Conservation (phyloP, 2,888 invertebrate species). For the Leuctra nigra region DNA sequence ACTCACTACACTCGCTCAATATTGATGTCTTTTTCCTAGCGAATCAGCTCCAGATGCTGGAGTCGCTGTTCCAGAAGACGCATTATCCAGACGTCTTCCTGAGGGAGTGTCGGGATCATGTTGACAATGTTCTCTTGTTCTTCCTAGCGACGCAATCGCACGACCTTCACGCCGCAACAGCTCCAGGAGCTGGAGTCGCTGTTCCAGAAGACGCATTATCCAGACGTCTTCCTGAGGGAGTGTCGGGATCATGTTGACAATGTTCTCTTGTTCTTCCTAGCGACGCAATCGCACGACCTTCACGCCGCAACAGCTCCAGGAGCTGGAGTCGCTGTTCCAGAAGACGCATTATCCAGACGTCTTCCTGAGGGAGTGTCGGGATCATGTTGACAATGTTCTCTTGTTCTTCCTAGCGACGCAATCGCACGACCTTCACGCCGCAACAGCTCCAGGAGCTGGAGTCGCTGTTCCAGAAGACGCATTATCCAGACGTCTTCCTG, state of each 20-base stretch:
- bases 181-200: constrained; percentile 84
- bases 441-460: constrained; percentile 89
- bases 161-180: constrained; percentile 92
- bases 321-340: constrained; percentile 85
- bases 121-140: constrained; percentile 17
- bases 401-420: constrained; percentile 60
- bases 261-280: constrained; percentile 43
- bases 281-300: constrained; percentile 89
- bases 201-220: constrained; percentile 92
- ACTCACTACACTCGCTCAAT: constrained; percentile 4
- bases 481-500: constrained; percentile 84
- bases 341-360: constrained; percentile 95
- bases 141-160: constrained; percentile 76
- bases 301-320: constrained; percentile 87
- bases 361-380: constrained; percentile 57
- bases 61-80: constrained; percentile 87
- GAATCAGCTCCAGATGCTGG: constrained; percentile 85
- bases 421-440: constrained; percentile 89
- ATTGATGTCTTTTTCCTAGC: constrained; percentile 36
- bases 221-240: constrained; percentile 83
- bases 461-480: constrained; percentile 87
- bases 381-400: background rate
- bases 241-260: background rate
- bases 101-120: constrained; percentile 56
- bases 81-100: constrained; percentile 88